These are phyloP conservation scores for Smutsia gigantea DNA, from an alignment of 2,797 vertebrate genomes.

Conservation along the genomic window DNA sequence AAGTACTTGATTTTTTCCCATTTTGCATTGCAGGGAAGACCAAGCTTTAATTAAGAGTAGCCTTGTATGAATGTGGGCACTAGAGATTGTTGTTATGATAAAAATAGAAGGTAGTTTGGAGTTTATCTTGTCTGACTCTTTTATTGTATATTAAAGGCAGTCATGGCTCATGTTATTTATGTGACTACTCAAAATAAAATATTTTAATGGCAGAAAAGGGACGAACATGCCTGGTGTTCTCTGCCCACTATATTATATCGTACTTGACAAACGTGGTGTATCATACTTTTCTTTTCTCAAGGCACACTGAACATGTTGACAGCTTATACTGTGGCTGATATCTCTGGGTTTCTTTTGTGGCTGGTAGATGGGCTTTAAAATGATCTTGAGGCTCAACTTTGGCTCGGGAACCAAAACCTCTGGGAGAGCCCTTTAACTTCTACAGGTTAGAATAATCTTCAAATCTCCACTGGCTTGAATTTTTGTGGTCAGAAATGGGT, in stretches of 20 bases:
- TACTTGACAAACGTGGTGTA: background rate
- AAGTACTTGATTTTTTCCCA: background rate
- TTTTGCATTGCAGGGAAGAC: background rate
- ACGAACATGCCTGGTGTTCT: background rate
- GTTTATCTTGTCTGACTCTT: background rate
- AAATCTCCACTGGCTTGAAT: background rate
- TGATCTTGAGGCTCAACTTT: slow-evolving; percentile 43
- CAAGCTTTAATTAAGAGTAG: slow-evolving; percentile 6
- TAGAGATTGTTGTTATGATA: slow-evolving; percentile 12
- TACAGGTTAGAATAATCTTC: background rate
- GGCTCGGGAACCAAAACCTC: background rate
- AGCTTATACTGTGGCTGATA: background rate
- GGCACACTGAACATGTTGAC: background rate
- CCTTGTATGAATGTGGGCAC: background rate
- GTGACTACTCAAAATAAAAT: background rate
- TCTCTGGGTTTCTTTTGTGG: slow-evolving; percentile 4
- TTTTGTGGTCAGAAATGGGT: background rate
- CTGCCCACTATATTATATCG: background rate
- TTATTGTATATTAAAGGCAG: background rate
- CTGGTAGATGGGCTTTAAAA: slow-evolving; percentile 39
- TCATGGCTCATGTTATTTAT: background rate
- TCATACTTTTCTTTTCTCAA: background rate
- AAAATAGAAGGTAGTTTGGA: background rate
- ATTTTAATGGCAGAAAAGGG: slow-evolving; percentile 3
- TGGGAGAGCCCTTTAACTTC: background rate